Evolutionary conservation across 2,888 invertebrate species (phyloP).

Genomic region (Lamellibrachia satsuma): DNA sequence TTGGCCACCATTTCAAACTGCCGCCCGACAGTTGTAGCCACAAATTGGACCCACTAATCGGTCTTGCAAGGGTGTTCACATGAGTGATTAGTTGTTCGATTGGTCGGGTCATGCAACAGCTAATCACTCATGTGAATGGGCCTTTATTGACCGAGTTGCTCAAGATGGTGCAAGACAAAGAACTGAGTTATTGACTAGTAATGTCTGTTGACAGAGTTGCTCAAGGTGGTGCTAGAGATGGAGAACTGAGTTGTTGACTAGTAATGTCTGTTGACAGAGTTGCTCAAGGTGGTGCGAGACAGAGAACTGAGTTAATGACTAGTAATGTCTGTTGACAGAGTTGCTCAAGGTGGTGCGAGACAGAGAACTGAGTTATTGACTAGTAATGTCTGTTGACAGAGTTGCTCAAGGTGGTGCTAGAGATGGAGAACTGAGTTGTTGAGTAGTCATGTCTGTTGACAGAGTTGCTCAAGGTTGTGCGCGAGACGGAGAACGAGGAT

Average conservation of each 20-base stretch:
- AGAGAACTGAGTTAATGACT: slow-evolving; percentile 73
- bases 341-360: slow-evolving; percentile 25
- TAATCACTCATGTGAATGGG: no score
- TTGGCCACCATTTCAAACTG: no score
- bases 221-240: not conserved
- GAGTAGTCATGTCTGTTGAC: not conserved
- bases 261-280: not conserved
- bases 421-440: not conserved
- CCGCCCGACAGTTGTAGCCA: no score
- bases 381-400: no score
- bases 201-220: not conserved
- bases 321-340: slow-evolving; percentile 30
- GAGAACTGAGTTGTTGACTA: not conserved
- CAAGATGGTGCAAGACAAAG: not conserved
- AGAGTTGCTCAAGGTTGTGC: slow-evolving; percentile 72
- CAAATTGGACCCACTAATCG: no score
- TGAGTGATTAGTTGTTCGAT: no score
- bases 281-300: slow-evolving; percentile 84
- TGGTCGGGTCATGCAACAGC: no score
- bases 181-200: not conserved
- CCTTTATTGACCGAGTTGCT: no score
- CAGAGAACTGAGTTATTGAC: not conserved
- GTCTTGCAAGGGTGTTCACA: no score
- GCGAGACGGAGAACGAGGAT: slow-evolving; percentile 97
- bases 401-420: not conserved